phyloP scores from a whole-genome alignment of 1,140 invertebrate genomes.

The Aculops lycopersici region DNA sequence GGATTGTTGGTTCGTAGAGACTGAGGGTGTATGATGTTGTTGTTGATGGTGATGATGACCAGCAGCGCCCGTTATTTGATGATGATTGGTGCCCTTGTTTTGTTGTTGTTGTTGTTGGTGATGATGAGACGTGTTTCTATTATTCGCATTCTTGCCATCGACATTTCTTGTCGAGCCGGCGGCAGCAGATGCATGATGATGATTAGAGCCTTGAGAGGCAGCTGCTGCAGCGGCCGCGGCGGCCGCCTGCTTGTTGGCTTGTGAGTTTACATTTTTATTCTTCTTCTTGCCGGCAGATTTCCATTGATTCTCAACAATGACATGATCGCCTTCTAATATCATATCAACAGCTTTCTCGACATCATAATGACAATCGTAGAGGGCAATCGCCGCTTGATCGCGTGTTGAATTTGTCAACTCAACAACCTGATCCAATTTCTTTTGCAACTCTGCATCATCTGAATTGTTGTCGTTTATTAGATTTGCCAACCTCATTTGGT shows the following conservation, averaged over 20 bases:
- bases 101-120: too few relatives aligned
- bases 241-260: slow-evolving; percentile 7
- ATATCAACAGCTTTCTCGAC: slow-evolving; percentile 29
- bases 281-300: slow-evolving; percentile 48
- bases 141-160: slow-evolving; percentile 2
- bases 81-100: too few relatives aligned
- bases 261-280: slow-evolving; percentile 15
- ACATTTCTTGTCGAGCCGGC: too few relatives aligned
- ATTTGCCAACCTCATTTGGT: slow-evolving; percentile 31
- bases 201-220: slow-evolving; percentile 1
- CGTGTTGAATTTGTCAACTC: slow-evolving; percentile 15
- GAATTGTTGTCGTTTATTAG: slow-evolving; percentile 26
- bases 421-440: slow-evolving; percentile 29
- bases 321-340: slow-evolving; percentile 29
- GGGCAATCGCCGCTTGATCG: slow-evolving; percentile 16
- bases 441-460: slow-evolving; percentile 28
- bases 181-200: too few relatives aligned
- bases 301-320: slow-evolving; percentile 24
- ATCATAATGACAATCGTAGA: slow-evolving; percentile 19
- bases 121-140: too few relatives aligned
- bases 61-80: too few relatives aligned
- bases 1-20: too few relatives aligned
- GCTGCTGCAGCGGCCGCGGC: not conserved
- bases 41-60: too few relatives aligned
- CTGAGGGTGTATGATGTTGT: too few relatives aligned